Base-by-base conservation (phyloP, 2,888 invertebrate genomes). In the Caradrina clavipalpis region DNA sequence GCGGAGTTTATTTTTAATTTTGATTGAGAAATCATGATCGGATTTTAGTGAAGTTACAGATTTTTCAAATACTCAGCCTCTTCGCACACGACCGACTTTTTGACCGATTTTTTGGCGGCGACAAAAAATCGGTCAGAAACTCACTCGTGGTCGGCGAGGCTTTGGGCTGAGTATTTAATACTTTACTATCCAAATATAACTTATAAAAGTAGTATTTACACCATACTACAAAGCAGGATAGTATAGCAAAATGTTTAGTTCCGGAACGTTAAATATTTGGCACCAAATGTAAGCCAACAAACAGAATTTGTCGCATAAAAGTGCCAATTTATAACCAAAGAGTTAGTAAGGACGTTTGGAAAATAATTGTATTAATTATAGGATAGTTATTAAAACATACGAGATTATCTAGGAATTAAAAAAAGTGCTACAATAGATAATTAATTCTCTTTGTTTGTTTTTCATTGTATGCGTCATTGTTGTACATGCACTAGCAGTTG, bases 341-440 rank as follows among this genome's bases (percentile, higher is more conserved):
- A n/a, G 17, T 69, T 61, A 35, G 35, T 62, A 66, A 69, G 59
- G 47, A 81, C 22, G 19, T 15, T 15, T 64, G 21, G 58, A 35
- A 60, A 64, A 51, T 64, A 49, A 61, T 49, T 59, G 26, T 53
- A 31, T 26, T 80, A 66, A 76, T 80, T 69, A 55, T 17, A 35
- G 1, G 22, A 50, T 45, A 63, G 35, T 55, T 67, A 55, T 47
- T 57, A 51, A 21, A 21, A 22, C 17, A 42, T 2, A n/a, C 5
- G 17, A 2, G 35, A 55, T 58, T 49, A 55, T 50, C 59, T 59
- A 59, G 11, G 17, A 51, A 55, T 60, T 19, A 21, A 42, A 42
- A 53, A 62, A 55, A 35, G 21, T 0, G 8, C 15, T 45, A 39
- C 35, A 55, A 50, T 42, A 73, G 51, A 54, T 31, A 50, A 21